phyloP scores from a whole-genome alignment of 1,140 invertebrate species.

The Anastatus disparis region DNA sequence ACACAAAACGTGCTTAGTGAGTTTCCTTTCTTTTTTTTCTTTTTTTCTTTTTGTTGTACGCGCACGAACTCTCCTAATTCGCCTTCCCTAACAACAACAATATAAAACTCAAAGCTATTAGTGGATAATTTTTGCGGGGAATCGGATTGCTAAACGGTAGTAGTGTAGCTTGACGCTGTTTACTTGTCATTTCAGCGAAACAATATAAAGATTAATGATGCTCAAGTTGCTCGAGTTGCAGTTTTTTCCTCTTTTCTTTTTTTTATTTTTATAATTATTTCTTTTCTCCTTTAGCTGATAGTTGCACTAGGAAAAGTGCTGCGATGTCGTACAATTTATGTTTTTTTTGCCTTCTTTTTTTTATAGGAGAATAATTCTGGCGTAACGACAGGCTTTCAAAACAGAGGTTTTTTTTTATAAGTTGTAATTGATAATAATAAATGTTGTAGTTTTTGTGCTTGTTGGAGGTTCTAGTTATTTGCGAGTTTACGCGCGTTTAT shows the following conservation, averaged over 20 bases:
- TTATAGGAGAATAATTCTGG: neutral
- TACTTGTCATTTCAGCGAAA: constrained; percentile 17
- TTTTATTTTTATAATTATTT: too few species aligned
- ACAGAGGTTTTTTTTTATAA: neutral
- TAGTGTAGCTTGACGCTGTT: neutral
- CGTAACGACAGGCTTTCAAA: neutral
- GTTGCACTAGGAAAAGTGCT: neutral
- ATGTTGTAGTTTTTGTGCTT: neutral
- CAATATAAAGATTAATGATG: constrained; percentile 33
- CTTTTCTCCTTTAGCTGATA: too few species aligned
- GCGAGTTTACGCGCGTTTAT: too few species aligned
- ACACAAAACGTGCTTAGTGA: constrained; percentile 12
- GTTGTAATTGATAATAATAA: constrained; percentile 9
- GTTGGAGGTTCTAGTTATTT: neutral
- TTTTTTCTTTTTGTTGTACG: too few species aligned
- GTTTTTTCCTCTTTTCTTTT: neutral
- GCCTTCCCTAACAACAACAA: neutral
- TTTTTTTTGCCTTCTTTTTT: too few species aligned
- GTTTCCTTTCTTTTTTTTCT: too few species aligned
- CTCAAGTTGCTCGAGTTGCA: neutral
- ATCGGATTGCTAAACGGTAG: constrained; percentile 14
- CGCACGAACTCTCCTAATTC: constrained; percentile 17
- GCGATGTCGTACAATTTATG: constrained; percentile 7
- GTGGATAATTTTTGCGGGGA: constrained; percentile 18
- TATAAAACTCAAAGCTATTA: neutral